Evolutionary conservation across 2,797 vertebrate species (phyloP), one percentile per base, ranked within the genome.

Genomic region (Mastacembelus armatus): DNA sequence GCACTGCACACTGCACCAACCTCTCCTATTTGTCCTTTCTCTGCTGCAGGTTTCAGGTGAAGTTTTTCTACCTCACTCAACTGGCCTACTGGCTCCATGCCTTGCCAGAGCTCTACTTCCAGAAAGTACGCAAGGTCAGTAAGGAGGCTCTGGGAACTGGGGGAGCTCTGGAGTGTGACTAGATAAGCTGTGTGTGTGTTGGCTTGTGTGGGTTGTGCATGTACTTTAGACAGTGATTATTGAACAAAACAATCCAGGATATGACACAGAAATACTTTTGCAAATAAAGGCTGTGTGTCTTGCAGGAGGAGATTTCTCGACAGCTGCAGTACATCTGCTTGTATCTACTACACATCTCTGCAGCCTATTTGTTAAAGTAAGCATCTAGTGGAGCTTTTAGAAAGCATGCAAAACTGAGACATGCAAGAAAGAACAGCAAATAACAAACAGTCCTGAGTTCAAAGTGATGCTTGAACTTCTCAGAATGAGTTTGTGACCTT

Each of bases 91-190:
- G 98, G 98, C 91, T 98, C 58, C 98, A 99, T 0, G 94, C 96
- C 11, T 90, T 99, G 62, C 98, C 98, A 0, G 98, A 99, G 75
- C 95, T 99, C 57, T 99, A 99, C 93, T 98, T 99, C 93, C 98
- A 99, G 91, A 98, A 98, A 92, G 95, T 98, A 70, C 96, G 97
- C 82, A 99, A 99, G 97, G 98, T 99, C 86, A 95, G 95, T 93
- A 52, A 49, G 43, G 43, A 78, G 80, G 55, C 68, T 61, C 65
- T 70, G 82, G 77, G 81, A 83, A 74, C 68, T 16, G 30, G 33
- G 69, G 61, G 67, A 74, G 68, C 27, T 56, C 30, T 75, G 39
- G 55, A 66, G 39, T 51, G 56, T 50, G 42, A 77, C 65, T 33
- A 67, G 74, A 82, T 77, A 74, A 80, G 59, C 52, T 30, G 22